Percentiles rank a stretch among this genome's conserved stretches.
Evolutionary conservation across 2,113 vertebrate species (phyloP).

Genomic region (Ginglymostoma cirratum): DNA sequence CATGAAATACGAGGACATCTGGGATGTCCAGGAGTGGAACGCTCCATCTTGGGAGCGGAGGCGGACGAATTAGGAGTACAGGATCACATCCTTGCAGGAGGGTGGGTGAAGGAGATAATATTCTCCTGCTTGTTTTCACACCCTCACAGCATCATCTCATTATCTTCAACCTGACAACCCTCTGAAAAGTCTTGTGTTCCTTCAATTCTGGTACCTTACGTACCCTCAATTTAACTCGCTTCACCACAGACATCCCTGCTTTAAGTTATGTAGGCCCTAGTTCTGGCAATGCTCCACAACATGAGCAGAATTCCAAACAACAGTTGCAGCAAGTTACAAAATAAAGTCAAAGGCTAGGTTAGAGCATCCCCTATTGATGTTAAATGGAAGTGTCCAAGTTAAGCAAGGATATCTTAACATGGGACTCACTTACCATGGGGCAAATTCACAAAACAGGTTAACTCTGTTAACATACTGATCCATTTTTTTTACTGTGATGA

Average conservation of each 20-base stretch:
- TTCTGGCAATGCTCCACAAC: not conserved
- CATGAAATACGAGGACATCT: too few relatives aligned
- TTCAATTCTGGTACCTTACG: not conserved
- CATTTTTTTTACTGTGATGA: not conserved
- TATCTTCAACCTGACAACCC: not conserved
- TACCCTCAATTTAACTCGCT: not conserved
- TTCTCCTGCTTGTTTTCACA: not conserved
- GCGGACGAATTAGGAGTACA: too few relatives aligned
- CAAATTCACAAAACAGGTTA: not conserved
- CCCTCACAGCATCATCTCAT: not conserved
- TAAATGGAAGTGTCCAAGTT: not conserved
- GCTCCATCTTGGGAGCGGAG: too few relatives aligned
- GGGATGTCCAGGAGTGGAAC: too few relatives aligned
- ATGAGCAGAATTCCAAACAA: not conserved
- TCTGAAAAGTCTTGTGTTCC: not conserved
- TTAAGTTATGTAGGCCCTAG: not conserved
- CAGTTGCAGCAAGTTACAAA: not conserved
- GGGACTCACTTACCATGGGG: not conserved
- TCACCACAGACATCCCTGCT: not conserved
- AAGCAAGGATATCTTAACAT: not conserved
- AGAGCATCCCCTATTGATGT: not conserved
- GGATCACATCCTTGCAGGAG: too few relatives aligned
- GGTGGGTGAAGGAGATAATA: too few relatives aligned
- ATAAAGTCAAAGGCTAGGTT: not conserved
- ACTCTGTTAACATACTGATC: not conserved